Conservation (phyloP, 2,113 vertebrate species). For the Eleginops maclovinus region DNA sequence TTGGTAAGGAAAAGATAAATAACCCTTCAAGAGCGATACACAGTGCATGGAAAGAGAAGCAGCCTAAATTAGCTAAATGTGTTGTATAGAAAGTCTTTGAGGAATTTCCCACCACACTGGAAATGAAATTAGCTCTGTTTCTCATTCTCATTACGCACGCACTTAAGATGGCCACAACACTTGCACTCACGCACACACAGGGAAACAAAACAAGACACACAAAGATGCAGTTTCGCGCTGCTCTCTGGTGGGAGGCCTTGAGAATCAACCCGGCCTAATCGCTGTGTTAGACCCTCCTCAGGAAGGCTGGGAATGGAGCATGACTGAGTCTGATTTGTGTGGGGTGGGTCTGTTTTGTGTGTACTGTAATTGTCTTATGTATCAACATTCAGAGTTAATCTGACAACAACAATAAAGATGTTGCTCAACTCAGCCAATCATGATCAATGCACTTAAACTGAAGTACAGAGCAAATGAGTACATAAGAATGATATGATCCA, state of each 20-base stretch:
- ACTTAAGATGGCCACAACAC: neutral
- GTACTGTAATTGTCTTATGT: conserved; percentile 34
- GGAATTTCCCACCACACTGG: conserved; percentile 33
- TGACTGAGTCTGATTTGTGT: conserved; percentile 62
- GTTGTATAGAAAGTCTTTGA: conserved; percentile 30
- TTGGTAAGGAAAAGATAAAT: conserved; percentile 62
- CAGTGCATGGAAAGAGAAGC: neutral
- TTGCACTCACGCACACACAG: neutral
- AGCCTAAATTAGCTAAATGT: conserved; percentile 47
- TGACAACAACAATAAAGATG: conserved; percentile 49
- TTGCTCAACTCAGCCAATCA: conserved; percentile 7
- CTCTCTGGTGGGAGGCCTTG: conserved; percentile 20
- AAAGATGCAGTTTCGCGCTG: neutral
- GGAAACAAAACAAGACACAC: neutral
- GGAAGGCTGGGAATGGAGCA: conserved; percentile 36
- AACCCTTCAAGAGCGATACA: conserved; percentile 37
- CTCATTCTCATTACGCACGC: conserved; percentile 39
- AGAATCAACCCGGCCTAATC: conserved; percentile 36
- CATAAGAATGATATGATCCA: neutral
- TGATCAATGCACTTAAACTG: neutral
- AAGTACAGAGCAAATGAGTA: neutral
- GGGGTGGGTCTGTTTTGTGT: conserved; percentile 34
- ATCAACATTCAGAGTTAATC: conserved; percentile 54
- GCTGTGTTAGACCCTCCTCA: conserved; percentile 56
- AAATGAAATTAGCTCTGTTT: conserved; percentile 54